Conservation (phyloP, 2,888 invertebrate species). For the Ernsta delagoae region DNA sequence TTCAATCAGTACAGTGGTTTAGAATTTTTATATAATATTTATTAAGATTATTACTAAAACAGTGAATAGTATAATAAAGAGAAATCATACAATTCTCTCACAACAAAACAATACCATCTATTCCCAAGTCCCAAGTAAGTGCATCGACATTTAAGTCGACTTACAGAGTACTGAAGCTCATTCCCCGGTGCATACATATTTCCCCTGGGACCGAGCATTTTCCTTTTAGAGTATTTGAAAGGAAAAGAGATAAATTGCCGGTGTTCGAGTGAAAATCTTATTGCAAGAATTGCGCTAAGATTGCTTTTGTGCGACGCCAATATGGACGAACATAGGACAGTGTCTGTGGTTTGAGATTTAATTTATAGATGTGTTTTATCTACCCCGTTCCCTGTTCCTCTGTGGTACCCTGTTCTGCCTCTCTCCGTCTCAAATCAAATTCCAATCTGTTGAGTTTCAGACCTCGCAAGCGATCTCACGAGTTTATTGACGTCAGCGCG, state of each 20-base stretch:
- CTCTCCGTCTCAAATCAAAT: too few relatives aligned
- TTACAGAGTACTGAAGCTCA: neutral
- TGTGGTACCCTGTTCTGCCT: neutral
- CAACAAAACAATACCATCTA: neutral
- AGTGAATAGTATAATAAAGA: neutral
- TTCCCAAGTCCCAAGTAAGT: neutral
- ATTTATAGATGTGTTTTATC: neutral
- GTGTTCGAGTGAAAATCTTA: conserved; percentile 12
- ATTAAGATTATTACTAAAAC: neutral
- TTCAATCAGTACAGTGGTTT: too few relatives aligned
- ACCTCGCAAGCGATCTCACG: too few relatives aligned
- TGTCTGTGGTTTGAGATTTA: neutral
- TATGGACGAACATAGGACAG: neutral
- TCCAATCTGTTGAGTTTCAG: too few relatives aligned
- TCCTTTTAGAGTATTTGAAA: conserved; percentile 25
- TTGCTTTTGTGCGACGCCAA: neutral
- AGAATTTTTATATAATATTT: too few relatives aligned
- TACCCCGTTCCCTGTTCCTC: too few relatives aligned
- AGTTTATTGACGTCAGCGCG: too few relatives aligned
- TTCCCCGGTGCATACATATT: conserved; percentile 24
- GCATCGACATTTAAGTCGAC: neutral
- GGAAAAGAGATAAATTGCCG: conserved; percentile 21
- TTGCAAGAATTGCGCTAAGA: conserved; percentile 1
- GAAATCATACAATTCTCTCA: neutral
- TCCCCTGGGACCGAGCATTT: conserved; percentile 6